Percentiles rank a stretch among this genome's conserved stretches.
These are phyloP conservation scores for Trematomus bernacchii DNA, from an alignment of 2,797 vertebrate genomes.

Conservation along the genomic window DNA sequence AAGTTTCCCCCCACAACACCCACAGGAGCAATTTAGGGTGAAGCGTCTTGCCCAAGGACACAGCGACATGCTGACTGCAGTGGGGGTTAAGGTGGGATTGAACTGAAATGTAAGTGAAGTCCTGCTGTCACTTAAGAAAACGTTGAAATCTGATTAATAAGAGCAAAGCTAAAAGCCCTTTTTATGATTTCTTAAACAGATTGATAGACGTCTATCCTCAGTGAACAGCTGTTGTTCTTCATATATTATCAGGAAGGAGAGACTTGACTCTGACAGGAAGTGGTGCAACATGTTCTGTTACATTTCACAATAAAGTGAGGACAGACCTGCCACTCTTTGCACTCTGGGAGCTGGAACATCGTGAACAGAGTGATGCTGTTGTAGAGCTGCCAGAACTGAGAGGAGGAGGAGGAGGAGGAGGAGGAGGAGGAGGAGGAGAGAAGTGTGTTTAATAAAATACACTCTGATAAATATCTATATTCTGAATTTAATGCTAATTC, in stretches of 20 bases:
- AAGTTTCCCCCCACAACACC: no score
- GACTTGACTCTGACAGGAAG: neutral
- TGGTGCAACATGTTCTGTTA: neutral
- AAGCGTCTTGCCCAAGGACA: no score
- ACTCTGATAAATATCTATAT: neutral
- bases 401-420: neutral
- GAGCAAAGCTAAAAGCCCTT: neutral
- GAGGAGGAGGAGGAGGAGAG: neutral
- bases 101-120: no score
- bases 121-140: no score
- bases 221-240: neutral
- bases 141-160: no score
- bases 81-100: no score
- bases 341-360: conserved; percentile 91
- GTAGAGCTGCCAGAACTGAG: conserved; percentile 96
- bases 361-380: conserved; percentile 92
- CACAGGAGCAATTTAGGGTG: no score
- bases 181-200: neutral
- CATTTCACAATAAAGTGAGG: neutral
- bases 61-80: no score
- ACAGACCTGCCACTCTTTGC: conserved; percentile 98
- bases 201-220: neutral
- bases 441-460: no score
- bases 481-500: neutral
- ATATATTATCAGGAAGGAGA: neutral